Evolutionary conservation across 1,140 invertebrate genomes (phyloP).

Genomic region (Drosophila parvula): DNA sequence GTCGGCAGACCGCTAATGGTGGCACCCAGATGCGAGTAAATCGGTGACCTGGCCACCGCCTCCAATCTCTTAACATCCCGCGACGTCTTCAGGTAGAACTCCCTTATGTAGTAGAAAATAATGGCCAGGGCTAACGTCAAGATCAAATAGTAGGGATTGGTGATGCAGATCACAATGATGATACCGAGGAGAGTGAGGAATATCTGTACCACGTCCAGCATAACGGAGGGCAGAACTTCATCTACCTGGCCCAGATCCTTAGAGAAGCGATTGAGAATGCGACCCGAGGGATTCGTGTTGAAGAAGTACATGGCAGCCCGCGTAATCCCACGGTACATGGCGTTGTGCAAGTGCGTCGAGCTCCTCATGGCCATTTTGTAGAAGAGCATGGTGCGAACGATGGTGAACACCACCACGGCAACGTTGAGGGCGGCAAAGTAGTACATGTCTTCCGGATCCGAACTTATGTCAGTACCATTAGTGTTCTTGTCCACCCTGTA

Average conservation of each 20-base stretch:
- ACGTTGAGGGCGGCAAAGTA: constrained; percentile 48
- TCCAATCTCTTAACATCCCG: constrained; percentile 94
- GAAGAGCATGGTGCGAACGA: constrained; percentile 54
- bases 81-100: constrained; percentile 92
- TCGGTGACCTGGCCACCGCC: constrained; percentile 89
- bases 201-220: constrained; percentile 91
- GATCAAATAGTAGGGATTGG: constrained; percentile 90
- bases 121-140: constrained; percentile 88
- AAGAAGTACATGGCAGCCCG: constrained; percentile 91
- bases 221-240: constrained; percentile 91
- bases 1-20: constrained; percentile 90
- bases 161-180: constrained; percentile 88
- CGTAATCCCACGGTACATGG: constrained; percentile 57
- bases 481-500: constrained; percentile 57
- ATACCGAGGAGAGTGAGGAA: constrained; percentile 87
- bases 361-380: constrained; percentile 61
- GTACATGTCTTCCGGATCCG: constrained; percentile 54
- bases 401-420: constrained; percentile 61
- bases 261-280: constrained; percentile 90
- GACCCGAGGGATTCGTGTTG: constrained; percentile 89
- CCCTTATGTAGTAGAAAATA: constrained; percentile 90
- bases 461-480: background rate
- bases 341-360: constrained; percentile 54
- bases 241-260: constrained; percentile 92
- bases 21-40: constrained; percentile 91